Base-by-base conservation (phyloP, 2,888 invertebrate genomes). In the Chrysopilus asiliformis region DNA sequence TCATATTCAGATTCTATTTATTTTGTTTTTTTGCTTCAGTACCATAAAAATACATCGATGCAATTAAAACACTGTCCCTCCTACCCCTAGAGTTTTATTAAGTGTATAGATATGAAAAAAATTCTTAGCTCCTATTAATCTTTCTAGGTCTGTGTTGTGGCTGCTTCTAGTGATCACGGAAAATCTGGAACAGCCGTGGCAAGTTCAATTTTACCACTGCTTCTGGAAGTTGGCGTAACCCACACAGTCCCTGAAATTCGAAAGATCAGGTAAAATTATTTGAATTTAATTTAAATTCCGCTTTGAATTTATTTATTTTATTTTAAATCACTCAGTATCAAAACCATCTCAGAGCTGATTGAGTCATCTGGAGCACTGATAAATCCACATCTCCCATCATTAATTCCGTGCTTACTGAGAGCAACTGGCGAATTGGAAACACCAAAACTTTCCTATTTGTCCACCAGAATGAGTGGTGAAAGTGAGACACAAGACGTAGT, bases 351-450 rank as follows among this genome's bases (percentile, higher is more conserved):
- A 1, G 83, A 87, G 56, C 70, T 93, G 51, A 85, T 90, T 32
- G 74, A 78, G 10, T 75, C 80, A 3, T 87, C 89, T 4, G 84
- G 89, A 0, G 68, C 68, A 3, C 70, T 81, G 36, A 68, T 91
- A 10, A 81, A 80, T 43, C 85, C 87, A 1, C 87, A 89, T 63
- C 66, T 93, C 34, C 69, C 80, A 1, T 71, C 74, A 32, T 65
- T 94, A 35, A 81, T 91, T 43, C 84, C 87, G 0, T 85, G 87
- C 7, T 64, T 94, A 35, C 66, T 93, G 32, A 79, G 80, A 51
- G 85, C 91, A 6, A 84, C 87, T 1, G 83, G 89, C 0, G 91
- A 91, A 52, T 64, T 87, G 26, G 91, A 93, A 58, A 79, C 80
- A 1, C 70, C 76, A 5, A 76, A 79, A 46, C 66, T 90, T 30